Base-by-base conservation (phyloP, 1,140 invertebrate species). In the Drosophila lowei region DNA sequence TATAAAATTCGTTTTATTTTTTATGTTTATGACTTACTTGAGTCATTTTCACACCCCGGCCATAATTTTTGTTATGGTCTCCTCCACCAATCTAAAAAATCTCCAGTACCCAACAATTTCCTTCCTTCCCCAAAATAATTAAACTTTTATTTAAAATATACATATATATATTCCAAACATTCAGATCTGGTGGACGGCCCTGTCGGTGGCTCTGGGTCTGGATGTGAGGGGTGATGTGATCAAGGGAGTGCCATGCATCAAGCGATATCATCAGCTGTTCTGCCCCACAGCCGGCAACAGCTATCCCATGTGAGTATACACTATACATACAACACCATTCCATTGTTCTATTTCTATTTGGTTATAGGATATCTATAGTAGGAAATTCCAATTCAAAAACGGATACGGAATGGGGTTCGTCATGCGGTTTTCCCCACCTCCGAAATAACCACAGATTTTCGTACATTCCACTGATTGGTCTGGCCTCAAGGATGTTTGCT, bases 241-340 rank as follows among this genome's bases (percentile, higher is more conserved):
- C 71, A 93, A 95, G 91, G 96, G 97, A 75, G 94, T 96, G 71
- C 97, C 97, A 28, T 98, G 97, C 91, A 96, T 98, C 70, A 97
- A 97, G 91, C 93, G 95, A 76, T 94, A 96, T 89, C 96, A 97
- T 92, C 97, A 98, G 92, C 93, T 98, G 23, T 98, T 96, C 91
- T 98, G 97, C 92, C 96, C 97, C 28, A 97, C 96, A 23, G 96
- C 97, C 61, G 97, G 97, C 72, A 97, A 95, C 86, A 95, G 94
- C 30, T 98, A 98, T 93, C 97, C 97, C 73, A 94, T 96, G 97
- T 98, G 93, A 96, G 95, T 95, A 73, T 18, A 16, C 21, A 18
- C 18, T 18, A 18, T 25, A 42, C 30, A 34, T 28, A 53, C 16
- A 21, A 46, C n/a, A 18, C 3, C 9, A 38, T 38, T 38, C 34